Conservation (phyloP, 2,113 vertebrate species). For the mouse (Mus musculus) region DNA sequence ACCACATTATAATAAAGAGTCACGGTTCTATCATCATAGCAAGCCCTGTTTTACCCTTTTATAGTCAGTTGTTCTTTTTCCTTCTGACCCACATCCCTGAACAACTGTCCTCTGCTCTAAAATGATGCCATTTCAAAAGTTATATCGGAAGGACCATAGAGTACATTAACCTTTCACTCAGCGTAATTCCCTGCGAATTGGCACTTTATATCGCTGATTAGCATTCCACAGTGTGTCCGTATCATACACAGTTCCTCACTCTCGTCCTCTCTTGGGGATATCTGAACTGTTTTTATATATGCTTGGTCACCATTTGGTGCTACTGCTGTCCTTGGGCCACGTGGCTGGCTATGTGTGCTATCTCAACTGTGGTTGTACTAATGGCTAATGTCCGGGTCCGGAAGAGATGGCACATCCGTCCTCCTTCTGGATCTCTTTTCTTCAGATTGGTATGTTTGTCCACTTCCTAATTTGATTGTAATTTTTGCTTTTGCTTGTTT, state of each 20-base stretch:
- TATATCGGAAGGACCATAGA: neutral
- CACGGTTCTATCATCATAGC: neutral
- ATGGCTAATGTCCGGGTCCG: neutral
- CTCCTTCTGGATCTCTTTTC: neutral
- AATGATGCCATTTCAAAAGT: constrained; percentile 4
- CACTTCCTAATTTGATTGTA: neutral
- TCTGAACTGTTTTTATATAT: neutral
- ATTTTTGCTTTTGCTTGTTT: neutral
- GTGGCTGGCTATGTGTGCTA: neutral
- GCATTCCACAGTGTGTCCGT: neutral
- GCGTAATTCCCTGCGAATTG: neutral
- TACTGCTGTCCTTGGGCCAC: neutral
- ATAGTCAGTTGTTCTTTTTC: neutral
- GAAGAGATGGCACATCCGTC: neutral
- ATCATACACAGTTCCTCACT: neutral
- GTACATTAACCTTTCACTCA: neutral
- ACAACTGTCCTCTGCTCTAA: neutral
- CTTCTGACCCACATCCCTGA: neutral
- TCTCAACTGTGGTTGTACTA: neutral
- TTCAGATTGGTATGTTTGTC: neutral
- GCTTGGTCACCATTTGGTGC: neutral
- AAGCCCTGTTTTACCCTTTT: neutral
- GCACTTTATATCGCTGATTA: neutral
- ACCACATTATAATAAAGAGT: neutral
- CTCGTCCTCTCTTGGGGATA: neutral